phyloP scores from a whole-genome alignment of 2,888 invertebrate genomes.

The Incurvaria masculella region DNA sequence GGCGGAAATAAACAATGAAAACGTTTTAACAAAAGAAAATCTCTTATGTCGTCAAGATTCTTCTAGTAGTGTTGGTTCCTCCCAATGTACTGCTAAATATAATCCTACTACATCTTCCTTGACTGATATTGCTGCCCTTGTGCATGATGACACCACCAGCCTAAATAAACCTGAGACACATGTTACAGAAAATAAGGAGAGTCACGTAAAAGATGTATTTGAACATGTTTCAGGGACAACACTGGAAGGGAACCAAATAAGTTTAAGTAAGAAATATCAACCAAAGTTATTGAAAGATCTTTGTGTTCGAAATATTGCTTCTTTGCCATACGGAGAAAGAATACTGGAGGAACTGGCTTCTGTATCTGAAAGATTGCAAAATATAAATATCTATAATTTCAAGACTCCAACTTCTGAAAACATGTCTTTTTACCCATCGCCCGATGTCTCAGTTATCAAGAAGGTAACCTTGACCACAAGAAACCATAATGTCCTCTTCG shows the following conservation, averaged over 20 bases:
- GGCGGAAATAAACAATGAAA: slow-evolving; percentile 32
- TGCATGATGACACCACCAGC: slow-evolving; percentile 40
- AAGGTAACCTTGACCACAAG: slow-evolving; percentile 32
- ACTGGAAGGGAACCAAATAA: slow-evolving; percentile 18
- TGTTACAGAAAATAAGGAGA: slow-evolving; percentile 19
- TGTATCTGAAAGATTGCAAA: slow-evolving; percentile 56
- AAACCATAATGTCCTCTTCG: slow-evolving; percentile 22
- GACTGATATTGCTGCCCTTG: slow-evolving; percentile 56
- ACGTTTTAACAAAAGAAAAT: slow-evolving; percentile 27
- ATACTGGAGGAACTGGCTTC: slow-evolving; percentile 66
- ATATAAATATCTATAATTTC: slow-evolving; percentile 26
- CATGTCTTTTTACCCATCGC: slow-evolving; percentile 47
- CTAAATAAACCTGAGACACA: slow-evolving; percentile 20
- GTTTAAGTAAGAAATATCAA: slow-evolving; percentile 17
- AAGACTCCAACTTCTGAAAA: slow-evolving; percentile 15
- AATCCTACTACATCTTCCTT: slow-evolving; percentile 59
- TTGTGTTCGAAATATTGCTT: slow-evolving; percentile 62
- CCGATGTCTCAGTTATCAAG: slow-evolving; percentile 43
- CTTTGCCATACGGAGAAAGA: slow-evolving; percentile 66
- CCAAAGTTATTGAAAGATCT: slow-evolving; percentile 60
- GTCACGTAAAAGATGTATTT: slow-evolving; percentile 46
- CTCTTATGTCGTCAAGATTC: slow-evolving; percentile 54
- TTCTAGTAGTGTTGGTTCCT: slow-evolving; percentile 61
- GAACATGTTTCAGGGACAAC: slow-evolving; percentile 36
- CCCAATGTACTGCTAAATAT: slow-evolving; percentile 69